Base-by-base conservation (phyloP, 1,140 invertebrate genomes). In the Caenorhabditis inopinata region DNA sequence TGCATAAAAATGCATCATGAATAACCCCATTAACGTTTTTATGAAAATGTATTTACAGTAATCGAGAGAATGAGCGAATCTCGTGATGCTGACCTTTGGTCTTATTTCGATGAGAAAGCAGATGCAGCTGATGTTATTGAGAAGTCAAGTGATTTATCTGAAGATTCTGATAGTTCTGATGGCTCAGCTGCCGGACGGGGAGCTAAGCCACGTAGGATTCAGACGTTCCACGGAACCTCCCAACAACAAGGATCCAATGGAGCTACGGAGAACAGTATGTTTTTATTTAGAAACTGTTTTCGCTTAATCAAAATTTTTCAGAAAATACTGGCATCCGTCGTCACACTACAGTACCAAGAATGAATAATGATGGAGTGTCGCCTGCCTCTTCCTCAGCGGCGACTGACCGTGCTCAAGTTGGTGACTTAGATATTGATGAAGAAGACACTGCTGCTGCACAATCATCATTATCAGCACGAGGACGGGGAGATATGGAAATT, bases 191-290 rank as follows among this genome's bases (percentile, higher is more conserved):
- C 53, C 23, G 76, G 27, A 6, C 11, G 16, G 0, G 32, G 53
- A 49, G 27, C 32, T 0, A 38, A 47, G 23, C 76, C 76, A 45
- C 76, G 76, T 25, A 38, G 76, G 21, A 62, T 78, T 45, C 49
- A 78, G 21, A 78, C 76, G 11, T 78, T 78, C 76, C 49, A 62
- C 38, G 76, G 76, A 58, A 78, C 76, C 16, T 78, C 76, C 1
- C 49, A 78, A 47, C 76, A n/a, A 12, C 74, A 5, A 11, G 74
- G 47, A 49, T 75, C 47, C 7, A 35, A 48, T n/a, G 74, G 47
- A 21, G 45, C 32, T 21, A 48, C 9, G 25, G 74, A 48, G 18
- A n/a, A 42, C 21, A 75, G 74, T 48, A 38, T 29, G 74, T 51
- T 42, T 23, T 6, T 21, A 27, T 11, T 21, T 11, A 53, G 49